Percentiles rank a stretch among this genome's conserved stretches.
These are phyloP conservation scores for Spodoptera litura DNA, from an alignment of 1,140 invertebrate species.

Conservation along the genomic window DNA sequence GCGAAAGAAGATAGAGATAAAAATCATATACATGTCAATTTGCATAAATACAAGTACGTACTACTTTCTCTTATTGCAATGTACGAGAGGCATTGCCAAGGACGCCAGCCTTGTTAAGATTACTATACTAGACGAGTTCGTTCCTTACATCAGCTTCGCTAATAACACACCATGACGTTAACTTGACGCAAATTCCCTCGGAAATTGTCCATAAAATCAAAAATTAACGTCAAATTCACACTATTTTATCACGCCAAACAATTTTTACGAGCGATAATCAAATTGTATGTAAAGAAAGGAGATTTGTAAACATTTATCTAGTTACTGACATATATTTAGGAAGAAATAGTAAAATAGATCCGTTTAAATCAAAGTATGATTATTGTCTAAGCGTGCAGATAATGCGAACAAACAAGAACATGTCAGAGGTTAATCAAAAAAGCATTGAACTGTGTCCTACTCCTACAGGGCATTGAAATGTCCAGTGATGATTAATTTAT, in stretches of 20 bases:
- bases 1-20: background rate
- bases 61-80: slow-evolving; percentile 31
- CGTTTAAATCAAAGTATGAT: background rate
- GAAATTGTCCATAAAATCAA: slow-evolving; percentile 68
- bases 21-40: background rate
- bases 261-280: slow-evolving; percentile 59
- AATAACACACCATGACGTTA: slow-evolving; percentile 23
- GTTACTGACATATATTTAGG: background rate
- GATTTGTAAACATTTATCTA: slow-evolving; percentile 19
- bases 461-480: slow-evolving; percentile 16
- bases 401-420: background rate
- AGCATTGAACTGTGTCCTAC: slow-evolving; percentile 15
- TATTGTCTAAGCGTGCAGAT: background rate
- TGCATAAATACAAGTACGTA: background rate
- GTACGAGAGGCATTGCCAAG: slow-evolving; percentile 38
- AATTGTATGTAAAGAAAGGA: slow-evolving; percentile 30
- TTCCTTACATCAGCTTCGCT: slow-evolving; percentile 38
- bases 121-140: slow-evolving; percentile 22
- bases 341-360: slow-evolving; percentile 3
- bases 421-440: slow-evolving; percentile 13
- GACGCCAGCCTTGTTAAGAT: slow-evolving; percentile 31
- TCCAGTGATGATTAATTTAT: background rate
- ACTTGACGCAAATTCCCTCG: slow-evolving; percentile 65
- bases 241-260: slow-evolving; percentile 55
- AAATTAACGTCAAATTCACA: slow-evolving; percentile 57